Evolutionary conservation across 2,797 vertebrate species (phyloP).

Genomic region (Danio aesculapii): DNA sequence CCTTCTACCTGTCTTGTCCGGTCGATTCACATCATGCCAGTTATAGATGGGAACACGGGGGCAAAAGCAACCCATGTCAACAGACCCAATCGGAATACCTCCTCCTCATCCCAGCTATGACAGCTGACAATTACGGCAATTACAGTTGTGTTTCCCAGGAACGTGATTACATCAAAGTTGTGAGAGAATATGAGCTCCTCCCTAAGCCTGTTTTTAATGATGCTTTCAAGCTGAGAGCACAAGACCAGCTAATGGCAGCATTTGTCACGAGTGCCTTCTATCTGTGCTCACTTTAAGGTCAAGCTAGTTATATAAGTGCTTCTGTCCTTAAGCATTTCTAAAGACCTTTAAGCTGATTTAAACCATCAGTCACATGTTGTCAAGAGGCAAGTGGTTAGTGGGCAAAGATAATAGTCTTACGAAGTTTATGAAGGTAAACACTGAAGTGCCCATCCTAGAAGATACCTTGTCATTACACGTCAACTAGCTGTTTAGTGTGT

Average conservation of each 20-base stretch:
- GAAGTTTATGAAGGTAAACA: background rate
- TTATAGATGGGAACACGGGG: constrained; percentile 75
- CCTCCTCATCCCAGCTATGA: constrained; percentile 75
- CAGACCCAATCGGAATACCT: constrained; percentile 75
- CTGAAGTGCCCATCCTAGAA: background rate
- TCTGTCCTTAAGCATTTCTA: background rate
- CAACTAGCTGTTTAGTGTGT: background rate
- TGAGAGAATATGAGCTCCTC: constrained; percentile 67
- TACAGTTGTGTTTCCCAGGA: constrained; percentile 78
- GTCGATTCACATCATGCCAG: constrained; percentile 79
- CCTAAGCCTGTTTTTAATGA: background rate
- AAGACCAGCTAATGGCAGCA: background rate
- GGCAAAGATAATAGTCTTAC: background rate
- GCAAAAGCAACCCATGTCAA: constrained; percentile 66
- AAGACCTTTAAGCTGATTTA: background rate
- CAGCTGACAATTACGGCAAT: constrained; percentile 67
- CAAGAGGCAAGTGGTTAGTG: too few species aligned
- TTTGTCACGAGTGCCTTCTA: background rate
- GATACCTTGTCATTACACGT: background rate
- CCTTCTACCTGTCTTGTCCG: constrained; percentile 82
- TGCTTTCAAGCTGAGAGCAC: background rate
- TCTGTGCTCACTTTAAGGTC: constrained; percentile 7
- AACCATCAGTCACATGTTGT: background rate
- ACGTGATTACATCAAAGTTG: constrained; percentile 67
- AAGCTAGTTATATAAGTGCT: constrained; percentile 2